phyloP scores from a whole-genome alignment of 2,888 invertebrate genomes.

The Athripsodes cinereus region DNA sequence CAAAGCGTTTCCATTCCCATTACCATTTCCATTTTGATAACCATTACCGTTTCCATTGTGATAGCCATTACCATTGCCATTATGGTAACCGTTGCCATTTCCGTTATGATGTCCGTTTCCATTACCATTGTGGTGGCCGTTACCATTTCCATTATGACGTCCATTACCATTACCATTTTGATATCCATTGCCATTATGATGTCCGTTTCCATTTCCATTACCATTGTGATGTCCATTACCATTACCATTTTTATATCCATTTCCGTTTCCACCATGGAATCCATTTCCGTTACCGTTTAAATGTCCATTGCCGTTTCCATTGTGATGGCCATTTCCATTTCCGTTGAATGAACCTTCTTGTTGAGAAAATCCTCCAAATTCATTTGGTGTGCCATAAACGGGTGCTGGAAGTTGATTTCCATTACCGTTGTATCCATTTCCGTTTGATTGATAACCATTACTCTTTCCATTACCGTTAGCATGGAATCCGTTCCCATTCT shows the following conservation, averaged over 20 bases:
- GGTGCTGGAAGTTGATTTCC: conserved; percentile 12
- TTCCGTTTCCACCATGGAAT: conserved; percentile 9
- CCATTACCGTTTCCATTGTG: conserved; percentile 14
- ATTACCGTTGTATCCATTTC: conserved; percentile 10
- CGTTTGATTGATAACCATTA: conserved; percentile 4
- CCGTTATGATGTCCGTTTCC: conserved; percentile 2
- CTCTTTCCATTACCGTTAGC: conserved; percentile 16
- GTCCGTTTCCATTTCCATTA: background rate
- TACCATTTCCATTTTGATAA: conserved; percentile 8
- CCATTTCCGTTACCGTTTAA: conserved; percentile 14
- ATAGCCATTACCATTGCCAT: conserved; percentile 15
- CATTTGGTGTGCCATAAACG: conserved; percentile 6
- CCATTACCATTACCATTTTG: conserved; percentile 17
- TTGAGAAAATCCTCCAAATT: background rate
- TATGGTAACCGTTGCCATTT: conserved; percentile 11
- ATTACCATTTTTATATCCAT: conserved; percentile 12
- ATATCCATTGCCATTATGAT: conserved; percentile 12
- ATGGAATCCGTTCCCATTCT: conserved; percentile 7
- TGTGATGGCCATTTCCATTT: conserved; percentile 4
- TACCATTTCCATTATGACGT: conserved; percentile 3
- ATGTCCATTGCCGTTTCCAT: conserved; percentile 12
- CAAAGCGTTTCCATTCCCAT: conserved; percentile 16
- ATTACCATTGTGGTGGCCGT: conserved; percentile 5
- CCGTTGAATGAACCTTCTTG: background rate
- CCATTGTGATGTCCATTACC: conserved; percentile 1